phyloP scores from a whole-genome alignment of 2,888 invertebrate species.

The Drosophila lacicola region DNA sequence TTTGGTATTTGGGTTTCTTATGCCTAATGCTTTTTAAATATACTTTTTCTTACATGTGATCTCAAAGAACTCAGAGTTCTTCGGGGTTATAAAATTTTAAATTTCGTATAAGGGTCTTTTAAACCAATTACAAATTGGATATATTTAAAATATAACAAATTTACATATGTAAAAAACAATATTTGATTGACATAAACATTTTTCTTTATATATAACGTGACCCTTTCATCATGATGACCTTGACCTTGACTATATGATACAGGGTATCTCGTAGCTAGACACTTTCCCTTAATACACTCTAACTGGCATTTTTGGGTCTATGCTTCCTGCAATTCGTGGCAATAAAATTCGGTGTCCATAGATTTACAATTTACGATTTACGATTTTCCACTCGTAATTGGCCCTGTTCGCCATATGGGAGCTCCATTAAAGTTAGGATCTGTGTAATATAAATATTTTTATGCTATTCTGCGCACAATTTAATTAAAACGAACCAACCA shows the following conservation, averaged over 20 bases:
- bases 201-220: too few relatives aligned
- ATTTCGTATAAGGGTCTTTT: too few relatives aligned
- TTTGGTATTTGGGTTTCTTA: neutral
- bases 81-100: too few relatives aligned
- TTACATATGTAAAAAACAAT: too few relatives aligned
- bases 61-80: too few relatives aligned
- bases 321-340: constrained; percentile 65
- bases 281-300: neutral
- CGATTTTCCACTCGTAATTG: constrained; percentile 64
- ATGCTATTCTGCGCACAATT: constrained; percentile 27
- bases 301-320: constrained; percentile 19
- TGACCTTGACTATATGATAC: neutral
- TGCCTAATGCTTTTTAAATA: neutral
- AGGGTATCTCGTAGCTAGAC: constrained; percentile 6
- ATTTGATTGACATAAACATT: too few relatives aligned
- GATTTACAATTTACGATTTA: constrained; percentile 62
- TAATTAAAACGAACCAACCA: constrained; percentile 48
- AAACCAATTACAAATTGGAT: too few relatives aligned
- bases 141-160: too few relatives aligned
- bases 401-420: constrained; percentile 45
- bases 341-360: constrained; percentile 42
- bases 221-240: too few relatives aligned
- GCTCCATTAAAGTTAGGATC: constrained; percentile 42
- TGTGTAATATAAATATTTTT: constrained; percentile 32
- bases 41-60: neutral